Conservation (phyloP, 2,797 vertebrate genomes). For the Esox masquinongy region DNA sequence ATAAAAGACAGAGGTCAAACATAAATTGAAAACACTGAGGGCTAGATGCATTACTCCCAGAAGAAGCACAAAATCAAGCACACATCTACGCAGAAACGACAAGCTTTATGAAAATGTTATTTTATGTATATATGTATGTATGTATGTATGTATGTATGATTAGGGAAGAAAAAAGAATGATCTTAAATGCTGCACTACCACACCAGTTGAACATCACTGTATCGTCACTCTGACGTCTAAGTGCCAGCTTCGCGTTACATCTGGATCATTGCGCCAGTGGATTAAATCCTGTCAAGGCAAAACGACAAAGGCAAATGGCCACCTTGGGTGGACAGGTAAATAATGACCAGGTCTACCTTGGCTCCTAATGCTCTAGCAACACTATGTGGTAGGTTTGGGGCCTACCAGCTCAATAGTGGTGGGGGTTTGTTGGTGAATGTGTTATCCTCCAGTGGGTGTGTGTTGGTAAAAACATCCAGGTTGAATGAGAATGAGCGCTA, state of each 20-base stretch:
- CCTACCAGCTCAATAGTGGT: too few species aligned
- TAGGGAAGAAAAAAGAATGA: constrained; percentile 11
- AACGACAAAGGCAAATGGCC: too few species aligned
- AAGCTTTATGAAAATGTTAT: not conserved
- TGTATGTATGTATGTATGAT: constrained; percentile 6
- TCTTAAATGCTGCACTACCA: not conserved
- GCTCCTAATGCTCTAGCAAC: too few species aligned
- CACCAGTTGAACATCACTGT: not conserved
- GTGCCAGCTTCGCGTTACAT: too few species aligned
- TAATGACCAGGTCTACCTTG: too few species aligned
- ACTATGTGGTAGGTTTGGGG: too few species aligned
- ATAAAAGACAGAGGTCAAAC: not conserved
- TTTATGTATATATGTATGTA: not conserved
- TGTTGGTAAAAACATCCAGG: too few species aligned
- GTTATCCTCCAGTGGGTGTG: too few species aligned
- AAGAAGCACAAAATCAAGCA: not conserved
- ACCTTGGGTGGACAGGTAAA: too few species aligned
- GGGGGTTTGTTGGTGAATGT: too few species aligned
- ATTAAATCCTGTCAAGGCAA: not conserved
- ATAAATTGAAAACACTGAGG: not conserved
- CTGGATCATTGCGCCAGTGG: constrained; percentile 7
- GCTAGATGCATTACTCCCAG: not conserved
- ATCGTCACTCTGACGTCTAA: too few species aligned
- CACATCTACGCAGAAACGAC: not conserved
- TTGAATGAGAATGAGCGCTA: too few species aligned